These are phyloP conservation scores for Lichenostomus cassidix DNA, from an alignment of 2,113 vertebrate species.

Conservation along the genomic window DNA sequence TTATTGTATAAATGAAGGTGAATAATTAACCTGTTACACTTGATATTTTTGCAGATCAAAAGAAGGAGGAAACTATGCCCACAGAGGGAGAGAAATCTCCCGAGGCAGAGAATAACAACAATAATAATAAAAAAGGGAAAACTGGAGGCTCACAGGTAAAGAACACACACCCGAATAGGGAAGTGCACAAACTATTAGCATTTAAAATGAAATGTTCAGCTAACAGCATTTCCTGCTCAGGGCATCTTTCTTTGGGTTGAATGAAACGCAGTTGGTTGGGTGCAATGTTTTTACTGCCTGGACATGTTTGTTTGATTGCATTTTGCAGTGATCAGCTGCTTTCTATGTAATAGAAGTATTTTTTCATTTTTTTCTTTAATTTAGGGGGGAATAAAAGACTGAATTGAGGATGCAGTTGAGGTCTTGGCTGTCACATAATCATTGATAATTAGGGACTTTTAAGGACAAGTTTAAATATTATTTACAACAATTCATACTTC, in stretches of 20 bases:
- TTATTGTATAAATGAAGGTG: conserved; percentile 35
- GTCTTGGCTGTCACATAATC: not conserved
- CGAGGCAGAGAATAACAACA: conserved; percentile 84
- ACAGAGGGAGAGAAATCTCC: conserved; percentile 95
- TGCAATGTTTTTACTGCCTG: conserved; percentile 24
- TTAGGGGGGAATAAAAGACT: not conserved
- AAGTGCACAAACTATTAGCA: conserved; percentile 10
- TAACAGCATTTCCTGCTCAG: not conserved
- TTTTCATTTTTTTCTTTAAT: not conserved
- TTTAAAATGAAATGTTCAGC: conserved; percentile 21
- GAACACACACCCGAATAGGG: not conserved
- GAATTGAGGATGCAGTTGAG: not conserved
- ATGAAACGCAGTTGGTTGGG: not conserved
- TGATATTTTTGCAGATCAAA: conserved; percentile 88
- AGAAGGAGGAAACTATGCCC: conserved; percentile 96
- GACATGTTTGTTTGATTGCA: not conserved
- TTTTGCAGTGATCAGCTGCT: not conserved
- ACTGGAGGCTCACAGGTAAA: conserved; percentile 95
- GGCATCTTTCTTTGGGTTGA: conserved; percentile 37
- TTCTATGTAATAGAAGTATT: not conserved
- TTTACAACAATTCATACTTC: conserved; percentile 5
- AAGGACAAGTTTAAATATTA: conserved; percentile 25
- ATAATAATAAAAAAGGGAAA: conserved; percentile 95
- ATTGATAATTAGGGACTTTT: not conserved
- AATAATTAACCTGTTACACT: conserved; percentile 74